A percentile compares a stretch with the other conserved stretches of the same genome.
These are phyloP conservation scores for Aporrectodea caliginosa DNA, from an alignment of 1,140 invertebrate genomes.

Conservation along the genomic window DNA sequence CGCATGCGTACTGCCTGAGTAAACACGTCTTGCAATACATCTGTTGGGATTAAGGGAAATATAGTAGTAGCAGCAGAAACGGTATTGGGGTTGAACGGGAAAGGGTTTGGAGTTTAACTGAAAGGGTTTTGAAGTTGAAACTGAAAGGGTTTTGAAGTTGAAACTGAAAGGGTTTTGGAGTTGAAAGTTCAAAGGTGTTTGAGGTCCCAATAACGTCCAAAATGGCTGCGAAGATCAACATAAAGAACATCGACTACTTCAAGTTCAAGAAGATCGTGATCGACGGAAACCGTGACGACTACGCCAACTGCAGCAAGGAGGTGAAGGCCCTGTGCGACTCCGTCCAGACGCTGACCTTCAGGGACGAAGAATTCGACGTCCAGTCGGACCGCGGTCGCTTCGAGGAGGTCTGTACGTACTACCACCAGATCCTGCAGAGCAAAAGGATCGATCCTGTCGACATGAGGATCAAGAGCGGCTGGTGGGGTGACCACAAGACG, in stretches of 20 bases:
- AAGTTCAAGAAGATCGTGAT: constrained; percentile 32
- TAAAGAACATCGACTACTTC: constrained; percentile 34
- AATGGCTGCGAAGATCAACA: constrained; percentile 22
- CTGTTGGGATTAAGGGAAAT: no score
- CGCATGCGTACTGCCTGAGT: no score
- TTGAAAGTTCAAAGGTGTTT: no score
- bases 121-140: no score
- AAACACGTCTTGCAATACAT: no score
- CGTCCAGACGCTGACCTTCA: constrained; percentile 30
- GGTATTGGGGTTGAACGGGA: no score
- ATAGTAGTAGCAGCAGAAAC: no score
- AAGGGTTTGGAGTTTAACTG: no score
- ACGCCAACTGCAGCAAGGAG: constrained; percentile 30
- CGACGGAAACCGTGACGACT: constrained; percentile 32
- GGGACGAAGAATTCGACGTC: constrained; percentile 33
- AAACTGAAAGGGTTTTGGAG: no score
- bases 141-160: no score
- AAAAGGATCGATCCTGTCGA: constrained; percentile 31
- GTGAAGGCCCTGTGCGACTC: constrained; percentile 26
- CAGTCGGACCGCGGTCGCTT: constrained; percentile 24
- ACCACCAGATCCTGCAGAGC: constrained; percentile 29
- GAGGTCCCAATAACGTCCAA: no score
- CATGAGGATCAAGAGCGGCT: constrained; percentile 33
- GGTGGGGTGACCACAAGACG: constrained; percentile 32
- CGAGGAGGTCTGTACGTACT: constrained; percentile 29